Base-by-base conservation (phyloP, 2,797 vertebrate genomes). In the Clarias laeviceps region DNA sequence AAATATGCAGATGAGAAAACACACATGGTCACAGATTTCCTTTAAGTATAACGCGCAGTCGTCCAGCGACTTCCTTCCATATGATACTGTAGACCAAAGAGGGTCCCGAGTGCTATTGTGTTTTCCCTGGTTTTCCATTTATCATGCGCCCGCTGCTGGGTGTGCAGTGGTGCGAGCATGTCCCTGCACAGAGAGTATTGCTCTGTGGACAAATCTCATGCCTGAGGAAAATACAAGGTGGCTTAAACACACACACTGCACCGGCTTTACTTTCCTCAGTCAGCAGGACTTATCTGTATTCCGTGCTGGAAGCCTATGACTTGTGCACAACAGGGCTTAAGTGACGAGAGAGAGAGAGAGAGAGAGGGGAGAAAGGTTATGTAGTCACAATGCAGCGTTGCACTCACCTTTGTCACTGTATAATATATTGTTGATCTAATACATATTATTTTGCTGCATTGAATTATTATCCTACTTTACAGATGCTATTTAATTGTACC, bases 231-330 rank as follows among this genome's bases (percentile, higher is more conserved):
- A 84, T 87, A 32, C 81, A 86, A 88, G 76, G 62, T 72, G 32
- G 70, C 74, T 76, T 4, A 27, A 70, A 68, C 57, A 65, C 40
- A 80, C 40, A 50, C 84, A 87, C 85, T 22, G 61, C 79, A 87
- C 81, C 34, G 45, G 59, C 24, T 72, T 64, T 76, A 77, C 84
- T 78, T 87, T 70, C 81, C 72, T 18, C 8, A 68, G 70, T 83
- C 74, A 66, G 81, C 59, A 77, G 87, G 66, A 45, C 86, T 90
- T 85, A 82, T 90, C 85, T 87, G 88, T 90, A 90, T 89, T 90
- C 88, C 45, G 73, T 54, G 34, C 84, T 45, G 34, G 29, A 57
- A 79, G 73, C 54, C 32, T 32, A 32, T 34, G 54, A 77, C 54
- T 59, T 4, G 54, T 59, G 29, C 74, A 14, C 74, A 61, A 17